Base-by-base conservation (phyloP, 2,888 invertebrate genomes). In the Eugnorisma glareosa region DNA sequence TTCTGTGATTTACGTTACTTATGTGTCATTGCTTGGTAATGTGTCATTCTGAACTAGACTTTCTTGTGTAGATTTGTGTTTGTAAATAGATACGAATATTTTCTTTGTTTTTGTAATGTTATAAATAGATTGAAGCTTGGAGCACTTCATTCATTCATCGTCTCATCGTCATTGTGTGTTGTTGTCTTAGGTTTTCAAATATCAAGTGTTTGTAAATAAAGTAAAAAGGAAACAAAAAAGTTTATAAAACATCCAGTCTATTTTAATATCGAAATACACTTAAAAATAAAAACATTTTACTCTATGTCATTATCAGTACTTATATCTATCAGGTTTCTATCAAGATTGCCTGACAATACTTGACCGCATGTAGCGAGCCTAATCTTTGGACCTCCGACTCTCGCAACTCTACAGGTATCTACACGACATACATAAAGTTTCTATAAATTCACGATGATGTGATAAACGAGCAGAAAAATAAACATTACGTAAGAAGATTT, bases 391-490 rank as follows among this genome's bases (percentile, higher is more conserved):
- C 83, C 81, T 82, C 79, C 75, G 15, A 78, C 67, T 86, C 85
- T 81, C 82, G 72, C 79, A 83, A 77, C 77, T 73, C 43, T 28
- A 51, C 74, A 82, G 73, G 86, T 86, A 86, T 68, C 28, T 71
- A 51, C 43, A 76, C 85, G 85, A 81, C 89, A 87, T 64, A 88
- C 84, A 77, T 77, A 83, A 75, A 83, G 76, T 87, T 86, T 87
- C 86, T 88, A 81, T 86, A 85, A 61, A 82, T 80, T 79, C 85
- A 73, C 81, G 86, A 89, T 85, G 87, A 87, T 86, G 80, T 82
- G 84, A 86, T 87, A 83, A 79, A 59, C 77, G 82, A 64, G 59
- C 79, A 69, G 77, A 69, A 85, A 81, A 71, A 84, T 82, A 81
- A 76, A 85, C 77, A 84, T 86, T 86, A 88, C 84, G 77, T 83